Percentiles rank a stretch among this genome's conserved stretches.
phyloP scores from a whole-genome alignment of 2,113 vertebrate species.

The Leucosticte australis region DNA sequence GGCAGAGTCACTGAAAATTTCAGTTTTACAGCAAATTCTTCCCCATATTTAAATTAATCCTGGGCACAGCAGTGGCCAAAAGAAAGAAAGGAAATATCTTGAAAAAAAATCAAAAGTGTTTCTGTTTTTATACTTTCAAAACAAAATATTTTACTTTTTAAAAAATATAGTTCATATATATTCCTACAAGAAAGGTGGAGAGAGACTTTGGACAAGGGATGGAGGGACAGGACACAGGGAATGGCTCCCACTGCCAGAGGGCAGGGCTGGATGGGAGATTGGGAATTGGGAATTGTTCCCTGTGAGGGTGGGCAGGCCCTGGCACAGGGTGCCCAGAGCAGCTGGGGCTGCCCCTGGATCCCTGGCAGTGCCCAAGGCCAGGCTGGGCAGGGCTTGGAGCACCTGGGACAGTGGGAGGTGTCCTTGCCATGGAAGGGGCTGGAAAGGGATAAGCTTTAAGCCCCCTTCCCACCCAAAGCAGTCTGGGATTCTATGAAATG shows the following conservation, averaged over 20 bases:
- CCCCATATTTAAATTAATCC: not conserved
- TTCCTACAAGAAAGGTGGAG: not conserved
- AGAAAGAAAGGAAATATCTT: not conserved
- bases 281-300: rapidly evolving
- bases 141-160: not conserved
- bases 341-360: not conserved
- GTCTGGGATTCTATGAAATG: not conserved
- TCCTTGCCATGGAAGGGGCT: not conserved
- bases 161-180: not conserved
- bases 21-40: not conserved
- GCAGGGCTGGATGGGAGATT: rapidly evolving
- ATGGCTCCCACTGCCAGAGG: not conserved
- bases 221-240: not conserved
- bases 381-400: rapidly evolving
- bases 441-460: rapidly evolving
- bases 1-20: not conserved
- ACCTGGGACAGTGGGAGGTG: not conserved
- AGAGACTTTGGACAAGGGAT: not conserved
- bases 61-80: not conserved
- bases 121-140: not conserved
- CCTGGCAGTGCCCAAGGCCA: not conserved
- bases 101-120: not conserved
- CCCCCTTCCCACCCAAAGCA: not conserved
- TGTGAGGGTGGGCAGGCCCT: rapidly evolving
- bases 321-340: not conserved